Percentiles rank a stretch among this genome's conserved stretches.
Evolutionary conservation across 2,888 invertebrate genomes (phyloP).

Genomic region (Cenopis cana): DNA sequence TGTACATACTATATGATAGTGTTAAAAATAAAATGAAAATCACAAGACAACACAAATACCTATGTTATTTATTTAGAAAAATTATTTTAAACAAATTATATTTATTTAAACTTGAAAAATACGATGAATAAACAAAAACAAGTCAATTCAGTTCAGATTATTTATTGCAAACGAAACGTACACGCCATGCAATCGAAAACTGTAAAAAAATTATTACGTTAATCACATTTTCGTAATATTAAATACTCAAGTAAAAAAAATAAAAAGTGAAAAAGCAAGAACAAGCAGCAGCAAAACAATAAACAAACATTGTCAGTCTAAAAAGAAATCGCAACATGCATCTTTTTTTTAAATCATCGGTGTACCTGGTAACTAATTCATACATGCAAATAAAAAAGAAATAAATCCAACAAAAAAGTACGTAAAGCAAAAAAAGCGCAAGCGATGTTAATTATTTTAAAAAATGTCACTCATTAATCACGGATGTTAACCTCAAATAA

Average conservation of each 20-base stretch:
- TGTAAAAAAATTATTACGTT: neutral
- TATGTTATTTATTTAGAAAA: neutral
- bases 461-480: too few species aligned
- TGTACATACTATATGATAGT: neutral
- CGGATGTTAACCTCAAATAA: conserved; percentile 24
- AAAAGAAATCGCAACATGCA: too few species aligned
- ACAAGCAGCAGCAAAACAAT: neutral
- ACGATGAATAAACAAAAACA: too few species aligned
- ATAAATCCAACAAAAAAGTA: neutral
- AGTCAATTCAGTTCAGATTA: too few species aligned
- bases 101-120: too few species aligned
- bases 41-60: neutral
- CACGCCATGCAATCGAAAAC: neutral
- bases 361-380: neutral
- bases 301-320: too few species aligned
- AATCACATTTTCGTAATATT: too few species aligned
- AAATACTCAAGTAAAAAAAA: too few species aligned
- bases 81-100: neutral
- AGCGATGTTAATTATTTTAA: neutral
- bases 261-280: neutral
- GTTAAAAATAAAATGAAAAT: neutral
- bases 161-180: too few species aligned
- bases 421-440: neutral
- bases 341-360: too few species aligned
- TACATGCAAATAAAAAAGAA: neutral